Conservation (phyloP, 2,113 vertebrate genomes). For the Pontoporia blainvillei region DNA sequence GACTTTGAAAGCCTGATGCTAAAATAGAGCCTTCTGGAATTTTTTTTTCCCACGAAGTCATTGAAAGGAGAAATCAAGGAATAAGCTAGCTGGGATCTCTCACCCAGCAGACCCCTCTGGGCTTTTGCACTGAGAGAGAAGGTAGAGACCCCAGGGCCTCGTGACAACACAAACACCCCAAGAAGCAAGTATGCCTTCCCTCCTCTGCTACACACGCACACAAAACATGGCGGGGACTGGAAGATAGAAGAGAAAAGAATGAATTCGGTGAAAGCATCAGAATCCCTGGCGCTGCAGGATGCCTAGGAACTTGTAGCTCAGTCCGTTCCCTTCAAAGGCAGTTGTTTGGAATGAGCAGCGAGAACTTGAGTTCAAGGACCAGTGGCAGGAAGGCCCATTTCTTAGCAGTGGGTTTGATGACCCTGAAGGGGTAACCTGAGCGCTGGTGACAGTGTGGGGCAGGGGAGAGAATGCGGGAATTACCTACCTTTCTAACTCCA, state of each 20-base stretch:
- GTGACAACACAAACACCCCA: not conserved
- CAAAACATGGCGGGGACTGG: not conserved
- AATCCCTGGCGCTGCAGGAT: not conserved
- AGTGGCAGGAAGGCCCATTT: not conserved
- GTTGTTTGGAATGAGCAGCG: not conserved
- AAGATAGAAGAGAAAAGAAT: not conserved
- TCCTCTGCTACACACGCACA: not conserved
- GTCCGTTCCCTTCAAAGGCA: not conserved
- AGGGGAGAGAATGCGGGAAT: not conserved
- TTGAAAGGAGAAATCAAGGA: not conserved
- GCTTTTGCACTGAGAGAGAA: not conserved
- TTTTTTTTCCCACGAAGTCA: not conserved
- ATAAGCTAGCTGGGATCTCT: not conserved
- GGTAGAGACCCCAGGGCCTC: not conserved
- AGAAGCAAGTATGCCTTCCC: not conserved
- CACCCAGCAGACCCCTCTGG: not conserved
- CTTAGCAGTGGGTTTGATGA: not conserved
- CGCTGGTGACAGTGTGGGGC: rapidly evolving
- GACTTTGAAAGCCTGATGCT: slow-evolving; percentile 50
- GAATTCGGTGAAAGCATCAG: not conserved
- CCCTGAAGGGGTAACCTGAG: not conserved
- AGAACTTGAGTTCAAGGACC: not conserved
- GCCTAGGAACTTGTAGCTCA: not conserved
- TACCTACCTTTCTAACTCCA: too few species aligned
- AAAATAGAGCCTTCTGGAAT: not conserved